Percentiles rank a stretch among this genome's conserved stretches.
Evolutionary conservation across 2,797 vertebrate species (phyloP).

Genomic region (Huso huso): DNA sequence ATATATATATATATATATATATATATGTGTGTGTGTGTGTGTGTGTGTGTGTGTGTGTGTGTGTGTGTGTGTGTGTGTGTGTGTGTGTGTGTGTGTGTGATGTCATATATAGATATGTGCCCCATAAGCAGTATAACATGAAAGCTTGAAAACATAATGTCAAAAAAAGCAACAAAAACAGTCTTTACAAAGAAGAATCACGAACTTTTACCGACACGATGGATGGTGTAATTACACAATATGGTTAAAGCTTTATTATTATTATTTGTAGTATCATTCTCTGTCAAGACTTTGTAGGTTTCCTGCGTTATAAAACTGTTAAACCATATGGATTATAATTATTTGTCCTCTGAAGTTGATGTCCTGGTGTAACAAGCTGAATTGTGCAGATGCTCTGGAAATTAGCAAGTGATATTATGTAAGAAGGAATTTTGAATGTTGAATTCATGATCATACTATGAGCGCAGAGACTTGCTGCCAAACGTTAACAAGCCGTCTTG

Average conservation of each 20-base stretch:
- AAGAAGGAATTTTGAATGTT: constrained; percentile 73
- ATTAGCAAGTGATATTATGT: constrained; percentile 85
- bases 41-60: no score
- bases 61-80: no score
- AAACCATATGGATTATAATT: constrained; percentile 59
- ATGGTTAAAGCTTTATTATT: constrained; percentile 27
- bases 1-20: no score
- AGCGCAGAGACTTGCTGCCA: constrained; percentile 58
- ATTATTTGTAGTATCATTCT: constrained; percentile 31
- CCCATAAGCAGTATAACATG: not conserved
- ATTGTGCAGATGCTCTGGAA: constrained; percentile 68
- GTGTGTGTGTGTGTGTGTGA: not conserved
- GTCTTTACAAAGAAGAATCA: not conserved
- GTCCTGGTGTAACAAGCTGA: constrained; percentile 49
- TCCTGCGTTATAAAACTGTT: constrained; percentile 48
- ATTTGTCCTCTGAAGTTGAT: constrained; percentile 51
- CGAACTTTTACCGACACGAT: constrained; percentile 32
- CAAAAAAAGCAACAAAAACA: no score
- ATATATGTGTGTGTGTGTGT: no score
- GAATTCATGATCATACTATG: constrained; percentile 77
- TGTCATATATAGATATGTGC: not conserved
- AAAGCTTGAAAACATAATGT: no score
- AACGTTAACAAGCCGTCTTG: constrained; percentile 90
- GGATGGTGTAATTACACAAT: constrained; percentile 26
- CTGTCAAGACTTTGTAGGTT: constrained; percentile 24